A percentile compares a stretch with the other conserved stretches of the same genome.
Evolutionary conservation across 23 tunicate species (phyloP).

Genomic region (Ciona savignyi): DNA sequence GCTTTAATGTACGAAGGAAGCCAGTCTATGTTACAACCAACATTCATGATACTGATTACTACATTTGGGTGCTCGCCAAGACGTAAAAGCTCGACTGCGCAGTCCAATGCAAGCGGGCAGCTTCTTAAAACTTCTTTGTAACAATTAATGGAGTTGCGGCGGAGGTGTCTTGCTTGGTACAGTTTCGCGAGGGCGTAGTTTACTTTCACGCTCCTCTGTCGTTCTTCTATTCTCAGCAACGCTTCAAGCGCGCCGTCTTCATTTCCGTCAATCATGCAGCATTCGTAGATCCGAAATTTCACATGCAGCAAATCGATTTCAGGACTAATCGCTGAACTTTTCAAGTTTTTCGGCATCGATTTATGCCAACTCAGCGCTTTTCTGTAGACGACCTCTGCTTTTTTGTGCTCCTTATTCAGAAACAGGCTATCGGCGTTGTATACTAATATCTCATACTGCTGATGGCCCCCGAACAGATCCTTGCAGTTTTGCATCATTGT

Average conservation of each 20-base stretch:
- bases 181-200: slow-evolving; percentile 44
- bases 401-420: slow-evolving; percentile 36
- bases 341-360: slow-evolving; percentile 7
- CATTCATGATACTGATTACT: slow-evolving; percentile 37
- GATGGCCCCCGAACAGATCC: background rate
- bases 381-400: slow-evolving; percentile 34
- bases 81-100: slow-evolving; percentile 43
- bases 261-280: slow-evolving; percentile 35
- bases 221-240: slow-evolving; percentile 47
- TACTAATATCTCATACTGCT: slow-evolving; percentile 46
- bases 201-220: slow-evolving; percentile 33
- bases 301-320: slow-evolving; percentile 17
- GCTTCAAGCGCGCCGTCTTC: slow-evolving; percentile 29
- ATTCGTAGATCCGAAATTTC: slow-evolving; percentile 37
- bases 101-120: slow-evolving; percentile 70
- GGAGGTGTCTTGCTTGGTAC: slow-evolving; percentile 52
- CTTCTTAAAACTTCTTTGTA: slow-evolving; percentile 68
- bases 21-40: slow-evolving; percentile 50
- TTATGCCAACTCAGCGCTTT: slow-evolving; percentile 40
- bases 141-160: slow-evolving; percentile 39
- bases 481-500: slow-evolving; percentile 27
- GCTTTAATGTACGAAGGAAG: slow-evolving; percentile 57
- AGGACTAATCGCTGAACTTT: background rate
- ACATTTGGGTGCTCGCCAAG: slow-evolving; percentile 80
- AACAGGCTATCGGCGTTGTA: slow-evolving; percentile 43